Base-by-base conservation (phyloP, 2,113 vertebrate genomes). In the Chloropsis cyanopogon region DNA sequence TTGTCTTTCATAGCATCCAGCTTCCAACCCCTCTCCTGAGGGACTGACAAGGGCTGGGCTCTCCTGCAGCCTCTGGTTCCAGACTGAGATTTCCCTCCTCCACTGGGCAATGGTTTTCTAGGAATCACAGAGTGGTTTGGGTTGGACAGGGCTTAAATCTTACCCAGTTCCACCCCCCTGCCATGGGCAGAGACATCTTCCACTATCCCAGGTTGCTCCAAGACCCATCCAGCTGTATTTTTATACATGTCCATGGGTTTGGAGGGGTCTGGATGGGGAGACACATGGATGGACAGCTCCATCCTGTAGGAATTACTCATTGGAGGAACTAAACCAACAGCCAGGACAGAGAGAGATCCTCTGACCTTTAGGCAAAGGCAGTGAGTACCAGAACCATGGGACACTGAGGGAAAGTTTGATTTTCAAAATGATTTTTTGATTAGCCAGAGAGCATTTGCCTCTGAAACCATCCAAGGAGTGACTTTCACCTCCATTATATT, bases 401-500 rank as follows among this genome's bases (percentile, higher is more conserved):
- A 44, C 2, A 0, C 14, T 0, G 1, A 35, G 14, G 57, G 52
- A n/a, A 41, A 61, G 24, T 78, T 88, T 54, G 35, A 56, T 52
- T 84, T 52, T 37, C 52, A 68, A 59, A 88, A 78, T 68, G 28
- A 23, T 49, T 81, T 89, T 93, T 56, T 68, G 11, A 69, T 82
- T 37, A 90, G 24, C 35, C 35, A 71, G 82, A 54, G 52, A 86
- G 37, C 60, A 31, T 61, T 72, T 94, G 39, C 59, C 61, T 78
- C 64, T 41, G 73, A 59, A 87, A 39, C 61, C 49, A 39, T 87
- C 60, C 46, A 35, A 63, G 73, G 59, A 20, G n/a, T 60, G 46
- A 41, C 73, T 80, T 82, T 68, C 57, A 50, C 81, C 50, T 80
- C 66, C 53, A 69, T 91, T 91, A 82, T 89, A 93, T 86, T 64